Conservation (phyloP, 2,797 vertebrate species). For the Pseudochirops corinnae region DNA sequence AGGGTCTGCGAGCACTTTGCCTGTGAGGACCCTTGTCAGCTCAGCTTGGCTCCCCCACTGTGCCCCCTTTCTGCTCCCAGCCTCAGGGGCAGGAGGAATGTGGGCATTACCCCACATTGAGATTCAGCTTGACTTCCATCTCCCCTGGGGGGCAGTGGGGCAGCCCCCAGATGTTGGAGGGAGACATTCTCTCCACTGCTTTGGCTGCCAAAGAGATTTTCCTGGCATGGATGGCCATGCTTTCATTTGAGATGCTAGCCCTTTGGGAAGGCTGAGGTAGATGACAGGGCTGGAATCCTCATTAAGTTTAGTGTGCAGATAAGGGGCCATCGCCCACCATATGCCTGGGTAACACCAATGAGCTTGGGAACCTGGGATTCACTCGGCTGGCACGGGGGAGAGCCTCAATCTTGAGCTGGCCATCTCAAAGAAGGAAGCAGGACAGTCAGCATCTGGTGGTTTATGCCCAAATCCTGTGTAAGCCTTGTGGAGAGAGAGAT, state of each 20-base stretch:
- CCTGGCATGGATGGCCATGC: neutral
- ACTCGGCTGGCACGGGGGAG: too few relatives aligned
- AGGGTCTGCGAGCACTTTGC: neutral
- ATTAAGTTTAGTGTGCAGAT: fast-evolving
- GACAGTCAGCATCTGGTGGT: neutral
- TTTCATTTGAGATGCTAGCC: neutral
- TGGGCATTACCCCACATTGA: neutral
- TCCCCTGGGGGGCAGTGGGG: neutral
- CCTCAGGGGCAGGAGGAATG: neutral
- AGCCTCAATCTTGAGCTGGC: too few relatives aligned
- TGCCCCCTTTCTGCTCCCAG: too few relatives aligned
- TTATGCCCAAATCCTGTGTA: neutral
- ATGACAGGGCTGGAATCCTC: fast-evolving
- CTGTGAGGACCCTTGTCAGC: neutral
- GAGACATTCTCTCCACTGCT: fast-evolving
- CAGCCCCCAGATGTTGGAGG: neutral
- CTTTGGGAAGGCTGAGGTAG: too few relatives aligned
- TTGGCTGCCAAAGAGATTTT: neutral
- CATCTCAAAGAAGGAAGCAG: neutral
- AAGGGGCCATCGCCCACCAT: neutral
- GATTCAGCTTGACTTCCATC: fast-evolving
- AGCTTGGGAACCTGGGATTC: neutral
- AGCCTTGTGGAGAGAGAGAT: too few relatives aligned
- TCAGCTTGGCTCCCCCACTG: too few relatives aligned
- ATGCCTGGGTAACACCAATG: neutral